These are phyloP conservation scores for Brenthis hecate DNA, from an alignment of 2,888 invertebrate genomes.

Conservation along the genomic window DNA sequence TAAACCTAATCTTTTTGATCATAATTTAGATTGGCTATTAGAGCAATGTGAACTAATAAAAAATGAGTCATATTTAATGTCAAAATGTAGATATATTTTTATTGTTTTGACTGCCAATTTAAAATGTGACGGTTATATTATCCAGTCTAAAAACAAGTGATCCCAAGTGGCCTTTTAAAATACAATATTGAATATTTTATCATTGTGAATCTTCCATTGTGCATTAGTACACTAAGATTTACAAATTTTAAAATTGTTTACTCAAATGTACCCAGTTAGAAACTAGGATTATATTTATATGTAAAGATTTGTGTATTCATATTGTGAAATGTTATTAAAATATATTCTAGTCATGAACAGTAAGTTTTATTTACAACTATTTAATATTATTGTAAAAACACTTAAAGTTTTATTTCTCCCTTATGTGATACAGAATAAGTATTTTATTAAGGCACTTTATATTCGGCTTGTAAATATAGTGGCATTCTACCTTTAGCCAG, in stretches of 20 bases:
- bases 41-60: background rate
- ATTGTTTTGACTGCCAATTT: background rate
- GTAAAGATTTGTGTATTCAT: constrained; percentile 21
- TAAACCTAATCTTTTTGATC: background rate
- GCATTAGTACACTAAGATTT: constrained; percentile 50
- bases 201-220: constrained; percentile 64
- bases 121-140: constrained; percentile 11
- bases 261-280: constrained; percentile 24
- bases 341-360: constrained; percentile 42
- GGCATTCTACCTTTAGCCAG: no score
- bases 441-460: no score
- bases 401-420: no score
- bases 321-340: constrained; percentile 27
- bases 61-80: background rate
- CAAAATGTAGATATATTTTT: background rate
- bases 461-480: no score
- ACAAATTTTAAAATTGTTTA: constrained; percentile 36
- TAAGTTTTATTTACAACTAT: constrained; percentile 5
- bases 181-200: constrained; percentile 50
- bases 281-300: constrained; percentile 12
- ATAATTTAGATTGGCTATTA: constrained; percentile 12
- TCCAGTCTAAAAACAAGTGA: constrained; percentile 53
- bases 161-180: constrained; percentile 69
- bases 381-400: constrained; percentile 51
- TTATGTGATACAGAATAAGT: no score